Evolutionary conservation across 2,113 vertebrate species (phyloP).

Genomic region (Cephalopterus ornatus): DNA sequence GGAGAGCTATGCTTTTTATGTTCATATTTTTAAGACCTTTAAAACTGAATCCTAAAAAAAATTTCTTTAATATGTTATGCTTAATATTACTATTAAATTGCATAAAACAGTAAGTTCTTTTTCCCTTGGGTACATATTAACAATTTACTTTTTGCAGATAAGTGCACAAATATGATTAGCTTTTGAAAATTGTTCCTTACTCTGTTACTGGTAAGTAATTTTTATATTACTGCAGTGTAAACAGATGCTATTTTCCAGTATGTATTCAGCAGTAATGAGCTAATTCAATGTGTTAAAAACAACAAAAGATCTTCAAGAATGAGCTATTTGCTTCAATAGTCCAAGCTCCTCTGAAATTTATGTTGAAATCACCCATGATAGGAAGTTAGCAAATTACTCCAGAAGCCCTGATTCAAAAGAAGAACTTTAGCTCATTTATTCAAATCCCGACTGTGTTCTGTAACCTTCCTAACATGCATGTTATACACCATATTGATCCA

Average conservation of each 20-base stretch:
- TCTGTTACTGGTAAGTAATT: slow-evolving; percentile 77
- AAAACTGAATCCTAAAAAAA: not conserved
- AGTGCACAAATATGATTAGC: slow-evolving; percentile 74
- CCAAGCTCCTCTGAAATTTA: slow-evolving; percentile 36
- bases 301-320: slow-evolving; percentile 67
- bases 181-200: slow-evolving; percentile 73
- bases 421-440: not conserved
- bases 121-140: slow-evolving; percentile 56
- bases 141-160: slow-evolving; percentile 71
- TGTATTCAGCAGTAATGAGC: slow-evolving; percentile 66
- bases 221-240: slow-evolving; percentile 74
- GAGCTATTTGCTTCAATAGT: slow-evolving; percentile 37
- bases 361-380: slow-evolving; percentile 18
- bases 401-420: not conserved
- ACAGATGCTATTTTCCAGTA: slow-evolving; percentile 72
- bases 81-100: slow-evolving; percentile 17
- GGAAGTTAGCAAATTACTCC: not conserved
- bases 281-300: slow-evolving; percentile 69
- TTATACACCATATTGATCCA: not conserved
- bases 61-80: not conserved
- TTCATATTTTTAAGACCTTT: not conserved
- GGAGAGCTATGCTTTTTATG: not conserved
- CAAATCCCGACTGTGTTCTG: not conserved
- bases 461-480: not conserved
- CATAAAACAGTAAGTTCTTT: slow-evolving; percentile 46